Conservation (phyloP, 2,888 invertebrate genomes). For the Eupeodes latifasciatus region DNA sequence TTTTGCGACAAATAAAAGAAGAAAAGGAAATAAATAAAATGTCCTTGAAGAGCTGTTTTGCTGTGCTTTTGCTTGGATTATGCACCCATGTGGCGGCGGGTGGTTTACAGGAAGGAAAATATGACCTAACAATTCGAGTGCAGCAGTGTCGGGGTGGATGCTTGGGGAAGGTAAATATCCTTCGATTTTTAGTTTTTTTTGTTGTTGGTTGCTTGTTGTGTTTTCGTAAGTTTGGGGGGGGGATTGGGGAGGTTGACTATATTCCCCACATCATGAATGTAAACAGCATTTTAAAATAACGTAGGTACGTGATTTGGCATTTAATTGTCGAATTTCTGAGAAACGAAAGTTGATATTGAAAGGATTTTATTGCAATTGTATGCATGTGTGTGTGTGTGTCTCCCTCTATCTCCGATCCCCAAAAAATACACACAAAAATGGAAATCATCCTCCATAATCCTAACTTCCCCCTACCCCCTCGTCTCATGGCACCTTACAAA, state of each 20-base stretch:
- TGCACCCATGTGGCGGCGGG: slow-evolving; percentile 74
- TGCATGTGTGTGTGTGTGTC: not conserved
- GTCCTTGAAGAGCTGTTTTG: slow-evolving; percentile 72
- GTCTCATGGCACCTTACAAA: too few species aligned
- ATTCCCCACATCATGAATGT: slow-evolving; percentile 3
- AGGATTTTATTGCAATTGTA: slow-evolving; percentile 38
- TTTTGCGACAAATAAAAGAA: slow-evolving; percentile 27
- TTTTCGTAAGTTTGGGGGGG: not conserved
- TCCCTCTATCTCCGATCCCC: not conserved
- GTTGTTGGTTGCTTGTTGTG: not conserved
- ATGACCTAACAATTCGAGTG: slow-evolving; percentile 77
- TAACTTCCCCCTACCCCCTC: not conserved
- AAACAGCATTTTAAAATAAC: slow-evolving; percentile 41
- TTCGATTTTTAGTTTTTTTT: not conserved
- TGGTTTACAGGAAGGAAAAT: slow-evolving; percentile 64
- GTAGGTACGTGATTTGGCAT: slow-evolving; percentile 69
- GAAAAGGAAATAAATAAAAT: slow-evolving; percentile 39
- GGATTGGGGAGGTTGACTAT: not conserved
- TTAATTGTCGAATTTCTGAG: slow-evolving; percentile 54
- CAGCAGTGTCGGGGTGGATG: slow-evolving; percentile 81
- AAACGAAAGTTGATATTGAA: slow-evolving; percentile 32
- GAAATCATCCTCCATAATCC: not conserved
- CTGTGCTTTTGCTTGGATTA: slow-evolving; percentile 72
- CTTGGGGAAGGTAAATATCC: slow-evolving; percentile 80
- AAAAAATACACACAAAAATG: not conserved